A percentile compares a stretch with the other conserved stretches of the same genome.
These are phyloP conservation scores for Perognathus longimembris DNA, from an alignment of 2,113 vertebrate genomes.

Conservation along the genomic window DNA sequence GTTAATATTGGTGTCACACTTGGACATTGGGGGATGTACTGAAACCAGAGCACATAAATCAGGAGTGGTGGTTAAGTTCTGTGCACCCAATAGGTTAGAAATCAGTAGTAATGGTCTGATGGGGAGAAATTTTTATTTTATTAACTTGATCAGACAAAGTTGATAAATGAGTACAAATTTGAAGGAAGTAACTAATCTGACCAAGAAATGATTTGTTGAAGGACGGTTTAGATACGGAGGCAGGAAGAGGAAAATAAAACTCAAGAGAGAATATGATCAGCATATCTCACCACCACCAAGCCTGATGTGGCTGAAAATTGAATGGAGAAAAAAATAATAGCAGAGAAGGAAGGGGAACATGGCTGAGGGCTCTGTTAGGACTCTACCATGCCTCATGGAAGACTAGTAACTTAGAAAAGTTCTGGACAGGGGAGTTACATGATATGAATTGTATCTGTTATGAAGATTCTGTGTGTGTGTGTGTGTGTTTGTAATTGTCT, in stretches of 20 bases:
- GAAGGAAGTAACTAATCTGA: not conserved
- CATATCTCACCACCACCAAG: not conserved
- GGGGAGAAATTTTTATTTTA: not conserved
- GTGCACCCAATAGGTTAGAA: not conserved
- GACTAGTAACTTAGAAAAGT: not conserved
- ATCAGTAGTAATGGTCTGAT: not conserved
- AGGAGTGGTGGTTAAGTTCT: not conserved
- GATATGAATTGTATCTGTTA: not conserved
- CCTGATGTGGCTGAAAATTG: too few relatives aligned
- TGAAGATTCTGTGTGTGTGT: not conserved
- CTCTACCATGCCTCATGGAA: not conserved
- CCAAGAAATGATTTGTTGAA: not conserved
- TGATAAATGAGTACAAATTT: not conserved
- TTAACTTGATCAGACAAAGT: not conserved
- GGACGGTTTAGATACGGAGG: not conserved
- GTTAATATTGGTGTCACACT: not conserved
- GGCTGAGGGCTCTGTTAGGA: too few relatives aligned
- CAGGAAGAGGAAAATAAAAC: not conserved
- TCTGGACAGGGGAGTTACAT: not conserved
- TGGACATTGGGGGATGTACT: not conserved
- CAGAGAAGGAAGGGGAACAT: too few relatives aligned
- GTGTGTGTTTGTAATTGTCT: not conserved
- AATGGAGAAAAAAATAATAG: too few relatives aligned
- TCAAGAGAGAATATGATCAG: not conserved
- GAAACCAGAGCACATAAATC: not conserved